Base-by-base conservation (phyloP, 2,797 vertebrate species). In the Erithacus rubecula region DNA sequence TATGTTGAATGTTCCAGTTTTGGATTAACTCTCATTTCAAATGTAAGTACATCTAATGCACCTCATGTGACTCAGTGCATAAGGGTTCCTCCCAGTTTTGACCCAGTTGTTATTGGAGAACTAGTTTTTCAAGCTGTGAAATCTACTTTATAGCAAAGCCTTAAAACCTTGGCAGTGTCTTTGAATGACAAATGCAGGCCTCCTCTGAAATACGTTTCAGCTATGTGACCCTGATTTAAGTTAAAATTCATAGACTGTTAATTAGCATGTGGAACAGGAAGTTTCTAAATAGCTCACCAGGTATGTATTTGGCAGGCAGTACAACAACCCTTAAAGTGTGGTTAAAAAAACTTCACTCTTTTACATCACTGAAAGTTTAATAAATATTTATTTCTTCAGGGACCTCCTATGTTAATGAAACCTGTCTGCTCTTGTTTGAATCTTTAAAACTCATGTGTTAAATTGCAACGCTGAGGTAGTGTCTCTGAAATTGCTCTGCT, bases 241-340 rank as follows among this genome's bases (percentile, higher is more conserved):
- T 95, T 96, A 96, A 96, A 94, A 97, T 97, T 95, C 95, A 96
- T 94, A 96, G 96, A 92, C 97, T 96, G 95, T 96, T 97, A 97
- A 97, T 97, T 97, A 97, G 89, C 94, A 76, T 85, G 90, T 94
- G 93, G 91, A 94, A 94, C 96, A 97, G 96, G 97, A 97, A 93
- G 96, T 89, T 96, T 96, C 96, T 96, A 94, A 97, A 96, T 91
- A 96, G 95, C 93, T 97, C 91, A 90, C 91, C 90, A 94, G 95
- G 89, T 77, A 96, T 94, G 90, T 83, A 55, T 63, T 96, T 87
- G 79, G 95, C 97, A 90, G 81, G 89, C 96, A 71, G 29, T 65
- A 51, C 56, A 86, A 77, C 87, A 94, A 95, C 62, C 30, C 84
- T 90, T 86, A 70, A 96, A 97, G 88, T 80, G 86, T 89, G 89